phyloP scores from a whole-genome alignment of 2,113 vertebrate species.

The Artemisiospiza belli region DNA sequence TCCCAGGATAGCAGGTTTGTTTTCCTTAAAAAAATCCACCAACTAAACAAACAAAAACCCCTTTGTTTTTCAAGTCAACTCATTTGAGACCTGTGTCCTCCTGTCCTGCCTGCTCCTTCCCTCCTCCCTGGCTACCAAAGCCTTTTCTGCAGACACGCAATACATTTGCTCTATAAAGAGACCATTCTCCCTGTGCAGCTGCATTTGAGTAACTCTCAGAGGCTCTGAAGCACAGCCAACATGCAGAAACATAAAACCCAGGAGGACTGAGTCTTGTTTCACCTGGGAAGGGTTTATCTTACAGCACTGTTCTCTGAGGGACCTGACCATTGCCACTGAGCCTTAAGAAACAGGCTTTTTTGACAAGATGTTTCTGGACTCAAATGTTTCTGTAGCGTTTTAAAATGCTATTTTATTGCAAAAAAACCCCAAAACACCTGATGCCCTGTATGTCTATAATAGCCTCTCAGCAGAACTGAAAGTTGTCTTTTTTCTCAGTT shows the following conservation, averaged over 20 bases:
- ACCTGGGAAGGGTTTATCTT: neutral
- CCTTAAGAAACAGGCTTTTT: neutral
- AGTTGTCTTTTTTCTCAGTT: neutral
- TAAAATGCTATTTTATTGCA: neutral
- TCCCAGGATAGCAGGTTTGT: neutral
- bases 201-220: neutral
- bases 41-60: neutral
- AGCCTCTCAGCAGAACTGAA: neutral
- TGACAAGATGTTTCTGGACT: neutral
- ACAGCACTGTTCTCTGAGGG: neutral
- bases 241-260: constrained; percentile 45
- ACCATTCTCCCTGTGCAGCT: constrained; percentile 49
- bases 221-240: constrained; percentile 50
- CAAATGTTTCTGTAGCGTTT: neutral
- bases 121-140: neutral
- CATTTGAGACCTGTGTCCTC: neutral
- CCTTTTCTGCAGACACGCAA: constrained; percentile 26
- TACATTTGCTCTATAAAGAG: constrained; percentile 21
- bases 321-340: neutral
- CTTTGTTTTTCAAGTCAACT: neutral
- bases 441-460: neutral
- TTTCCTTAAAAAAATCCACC: neutral
- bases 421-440: neutral
- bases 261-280: constrained; percentile 24
- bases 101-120: neutral